Evolutionary conservation across 2,113 vertebrate genomes (phyloP), one percentile per base, ranked within the genome.

Genomic region (Alligator sinensis): DNA sequence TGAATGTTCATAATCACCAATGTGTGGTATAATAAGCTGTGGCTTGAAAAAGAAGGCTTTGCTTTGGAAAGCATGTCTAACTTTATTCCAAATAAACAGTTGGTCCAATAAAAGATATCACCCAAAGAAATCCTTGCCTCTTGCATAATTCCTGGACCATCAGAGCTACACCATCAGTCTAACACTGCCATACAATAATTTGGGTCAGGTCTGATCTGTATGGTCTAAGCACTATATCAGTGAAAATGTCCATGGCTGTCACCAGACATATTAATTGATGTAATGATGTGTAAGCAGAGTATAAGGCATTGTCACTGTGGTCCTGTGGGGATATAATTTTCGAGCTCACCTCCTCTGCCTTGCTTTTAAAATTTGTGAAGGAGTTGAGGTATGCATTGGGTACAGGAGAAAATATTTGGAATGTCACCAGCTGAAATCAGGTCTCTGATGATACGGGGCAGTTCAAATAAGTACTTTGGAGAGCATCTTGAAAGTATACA

Each of bases 341-440:
- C 19, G 68, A 21, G 9, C 30, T 70, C 30, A 34, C 19, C 70
- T 47, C 34, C 24, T 11, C 21, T 22, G 11, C 34, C 19, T 38
- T 72, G 22, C 30, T 38, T 12, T 34, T 22, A 72, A 3, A 4
- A 24, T 6, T 13, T 38, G 68, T 34, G 68, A 13, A 80, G 91
- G 57, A 2, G n/a, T 25, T 25, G 25, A 84, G 57, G 34, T 24
- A 9, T 1, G 10, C 5, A 18, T 0, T 58, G 5, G 5, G 9
- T 21, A 76, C 19, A 16, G 14, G 58, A 13, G 58, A 61, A 34
- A 28, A 22, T 5, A 24, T 24, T 12, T 72, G 34, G 34, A 21
- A 24, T 38, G 34, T 47, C 70, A 66, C 3, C 18, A 12, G 55
- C 47, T 66, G 59, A 47, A 2, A 38, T 27, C 28, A 57, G 74